Percentiles rank a stretch among this genome's conserved stretches.
phyloP scores from a whole-genome alignment of 2,113 vertebrate species.

The Anas platyrhynchos region DNA sequence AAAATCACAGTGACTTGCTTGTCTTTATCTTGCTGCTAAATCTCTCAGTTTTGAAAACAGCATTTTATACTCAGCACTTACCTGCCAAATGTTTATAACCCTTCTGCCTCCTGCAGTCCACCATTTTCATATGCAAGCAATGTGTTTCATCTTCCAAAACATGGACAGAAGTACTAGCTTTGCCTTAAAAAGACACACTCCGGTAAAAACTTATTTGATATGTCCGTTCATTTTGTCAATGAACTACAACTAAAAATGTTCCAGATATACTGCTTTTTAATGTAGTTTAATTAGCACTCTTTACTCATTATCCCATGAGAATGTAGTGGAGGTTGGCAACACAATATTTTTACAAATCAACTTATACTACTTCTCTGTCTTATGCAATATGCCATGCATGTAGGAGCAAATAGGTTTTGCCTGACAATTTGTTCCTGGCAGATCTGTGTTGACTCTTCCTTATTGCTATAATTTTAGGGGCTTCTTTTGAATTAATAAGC shows the following conservation, averaged over 20 bases:
- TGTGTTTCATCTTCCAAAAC: background rate
- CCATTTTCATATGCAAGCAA: background rate
- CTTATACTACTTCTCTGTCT: background rate
- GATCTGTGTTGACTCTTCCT: background rate
- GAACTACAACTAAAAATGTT: background rate
- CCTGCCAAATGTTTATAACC: background rate
- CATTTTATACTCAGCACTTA: background rate
- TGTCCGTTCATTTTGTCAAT: background rate
- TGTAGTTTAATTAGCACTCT: background rate
- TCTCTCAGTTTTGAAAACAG: background rate
- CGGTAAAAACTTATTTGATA: background rate
- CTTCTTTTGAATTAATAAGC: background rate
- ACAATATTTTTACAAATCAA: background rate
- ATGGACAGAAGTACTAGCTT: background rate
- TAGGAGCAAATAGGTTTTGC: background rate
- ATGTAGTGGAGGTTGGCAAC: background rate
- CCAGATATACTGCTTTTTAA: background rate
- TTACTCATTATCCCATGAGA: background rate
- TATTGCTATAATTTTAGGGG: background rate
- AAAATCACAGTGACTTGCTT: background rate
- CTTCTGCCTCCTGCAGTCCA: background rate
- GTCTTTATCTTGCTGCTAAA: background rate
- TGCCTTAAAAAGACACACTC: background rate
- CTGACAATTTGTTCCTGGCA: background rate
- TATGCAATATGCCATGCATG: background rate